Percentiles rank a stretch among this genome's conserved stretches.
phyloP scores from a whole-genome alignment of 2,888 invertebrate species.

The Cactoblastis cactorum region DNA sequence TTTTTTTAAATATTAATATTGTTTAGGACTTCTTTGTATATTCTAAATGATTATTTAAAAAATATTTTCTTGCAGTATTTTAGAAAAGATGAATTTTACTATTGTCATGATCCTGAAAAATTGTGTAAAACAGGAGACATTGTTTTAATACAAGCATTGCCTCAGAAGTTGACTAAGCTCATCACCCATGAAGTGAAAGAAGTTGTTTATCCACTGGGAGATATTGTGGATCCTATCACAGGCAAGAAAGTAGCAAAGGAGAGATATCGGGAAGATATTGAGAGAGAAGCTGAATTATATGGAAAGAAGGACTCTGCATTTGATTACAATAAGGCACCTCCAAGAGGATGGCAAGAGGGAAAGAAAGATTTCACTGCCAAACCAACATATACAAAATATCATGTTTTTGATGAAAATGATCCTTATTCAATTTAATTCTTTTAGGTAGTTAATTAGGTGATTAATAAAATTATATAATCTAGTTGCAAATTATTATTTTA shows the following conservation, averaged over 20 bases:
- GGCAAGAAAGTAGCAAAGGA: slow-evolving; percentile 87
- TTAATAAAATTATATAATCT: background rate
- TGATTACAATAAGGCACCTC: slow-evolving; percentile 87
- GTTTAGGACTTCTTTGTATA: too few relatives aligned
- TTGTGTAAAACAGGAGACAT: slow-evolving; percentile 90
- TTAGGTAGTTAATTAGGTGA: background rate
- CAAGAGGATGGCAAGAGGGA: slow-evolving; percentile 90
- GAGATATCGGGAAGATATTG: slow-evolving; percentile 87
- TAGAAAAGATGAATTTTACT: slow-evolving; percentile 83
- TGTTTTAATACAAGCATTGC: slow-evolving; percentile 87
- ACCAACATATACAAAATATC: slow-evolving; percentile 87
- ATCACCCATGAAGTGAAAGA: slow-evolving; percentile 90
- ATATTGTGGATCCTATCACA: slow-evolving; percentile 91
- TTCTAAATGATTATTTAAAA: background rate
- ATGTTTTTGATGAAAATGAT: slow-evolving; percentile 86
- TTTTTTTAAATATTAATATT: slow-evolving; percentile 7
- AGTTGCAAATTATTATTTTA: too few relatives aligned
- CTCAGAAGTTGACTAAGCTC: slow-evolving; percentile 84
- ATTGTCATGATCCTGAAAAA: slow-evolving; percentile 88
- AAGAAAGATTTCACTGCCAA: slow-evolving; percentile 89
- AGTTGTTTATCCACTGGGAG: slow-evolving; percentile 89
- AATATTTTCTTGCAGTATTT: slow-evolving; percentile 84
- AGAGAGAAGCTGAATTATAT: slow-evolving; percentile 82
- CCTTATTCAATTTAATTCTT: slow-evolving; percentile 82
- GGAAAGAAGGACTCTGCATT: slow-evolving; percentile 84